Evolutionary conservation across 2,888 invertebrate species (phyloP), one percentile per base, ranked within the genome.

Genomic region (Artemia sp.): DNA sequence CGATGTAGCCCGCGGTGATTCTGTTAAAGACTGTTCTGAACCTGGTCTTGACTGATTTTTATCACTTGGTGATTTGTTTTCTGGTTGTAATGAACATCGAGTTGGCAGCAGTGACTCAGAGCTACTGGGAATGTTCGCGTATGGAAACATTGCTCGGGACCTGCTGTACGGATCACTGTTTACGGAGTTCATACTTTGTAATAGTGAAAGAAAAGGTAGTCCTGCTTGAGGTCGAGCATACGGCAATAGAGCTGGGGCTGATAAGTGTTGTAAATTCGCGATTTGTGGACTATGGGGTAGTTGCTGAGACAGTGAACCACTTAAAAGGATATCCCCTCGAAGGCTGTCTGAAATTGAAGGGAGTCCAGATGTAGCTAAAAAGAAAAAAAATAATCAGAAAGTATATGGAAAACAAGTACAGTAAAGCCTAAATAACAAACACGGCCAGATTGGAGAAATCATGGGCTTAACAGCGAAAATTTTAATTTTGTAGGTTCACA

Each of bases 121-220:
- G 64, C 64, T 10, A 11, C 24, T 58, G 9, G 9, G 11, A 58
- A 58, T n/a, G 10, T 58, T 58, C 64, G 24, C 24, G 24, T 24
- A 58, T 1, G 64, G 64, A 58, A 58, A 58, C 64, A 58, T 58
- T 9, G 64, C n/a, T 11, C 64, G n/a, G 14, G 64, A n/a, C 24
- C 64, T n/a, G 9, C n/a, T 8, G 64, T 58, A 58, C 11, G 64
- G 64, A 24, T 58, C 64, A 19, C 24, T n/a, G 64, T 58, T 58
- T n/a, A 19, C 58, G 0, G 58, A 8, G 24, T 58, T 58, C 64
- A 58, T 58, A 24, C 64, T 58, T 58, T 58, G 64, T 58, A 58
- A 58, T 19, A 58, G 64, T 19, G 64, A 58, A n/a, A 58, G 64
- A 24, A 58, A 58, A 24, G 64, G 64, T 58, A 58, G 64, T 58